Base-by-base conservation (phyloP, 2,113 vertebrate genomes). In the Hemicordylus capensis region DNA sequence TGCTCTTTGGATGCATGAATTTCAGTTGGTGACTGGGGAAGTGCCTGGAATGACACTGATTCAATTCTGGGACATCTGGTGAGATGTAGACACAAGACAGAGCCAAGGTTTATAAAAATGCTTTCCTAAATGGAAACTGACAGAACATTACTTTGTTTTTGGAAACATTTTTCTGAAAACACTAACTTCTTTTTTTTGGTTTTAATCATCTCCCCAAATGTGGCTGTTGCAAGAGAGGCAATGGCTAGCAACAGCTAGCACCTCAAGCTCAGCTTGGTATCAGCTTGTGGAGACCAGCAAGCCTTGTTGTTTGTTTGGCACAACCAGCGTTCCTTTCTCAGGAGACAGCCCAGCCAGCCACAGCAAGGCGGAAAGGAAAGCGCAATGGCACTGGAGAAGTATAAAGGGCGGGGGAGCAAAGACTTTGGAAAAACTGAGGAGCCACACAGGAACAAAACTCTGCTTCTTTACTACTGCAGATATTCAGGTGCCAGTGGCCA, bases 1-100 rank as follows among this genome's bases (percentile, higher is more conserved):
- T 73, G 59, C 90, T 80, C 51, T 89, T 87, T 75, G 80, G 84
- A 85, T n/a, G 63, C 83, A 86, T 3, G 64, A 46, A 87, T 79
- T 86, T 66, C 79, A 88, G 44, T 76, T 81, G 31, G 37, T 85
- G 58, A 37, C 48, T 84, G 85, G 64, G 54, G 76, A 89, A 72
- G 66, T 86, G n/a, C 34, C 64, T 46, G 77, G 34, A 72, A 59
- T 61, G 81, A 84, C 82, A 61, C 51, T n/a, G 80, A 31, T 58
- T 79, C 67, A 79, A 34, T 85, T 63, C 6, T 63, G 24, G 44
- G 58, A 80, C 58, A 80, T 54, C 84, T 64, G 76, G 15, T 67
- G 54, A 86, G 46, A 61, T 84, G 59, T 64, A 66, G 67, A 37
- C 37, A 48, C 46, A 86, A 66, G 67, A 37, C 37, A 48, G 54